Conservation (phyloP, 2,797 vertebrate species). For the Ctenochaetus hawaiiensis region DNA sequence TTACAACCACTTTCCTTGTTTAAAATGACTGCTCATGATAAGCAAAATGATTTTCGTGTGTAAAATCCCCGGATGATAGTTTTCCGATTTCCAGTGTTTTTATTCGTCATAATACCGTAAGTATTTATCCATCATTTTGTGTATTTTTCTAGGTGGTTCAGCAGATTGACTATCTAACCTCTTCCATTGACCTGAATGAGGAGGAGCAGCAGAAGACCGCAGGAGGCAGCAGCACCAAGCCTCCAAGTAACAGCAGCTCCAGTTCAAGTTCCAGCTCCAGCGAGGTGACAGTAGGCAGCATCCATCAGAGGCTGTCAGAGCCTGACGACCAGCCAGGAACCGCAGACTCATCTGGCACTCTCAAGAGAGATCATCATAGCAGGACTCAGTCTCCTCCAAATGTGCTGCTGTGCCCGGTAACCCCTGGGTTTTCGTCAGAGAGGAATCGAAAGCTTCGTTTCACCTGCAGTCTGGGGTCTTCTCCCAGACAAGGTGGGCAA, state of each 20-base stretch:
- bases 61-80: conserved; percentile 10
- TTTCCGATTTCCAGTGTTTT: neutral
- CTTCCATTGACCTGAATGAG: conserved; percentile 79
- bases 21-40: neutral
- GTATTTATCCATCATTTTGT: conserved; percentile 18
- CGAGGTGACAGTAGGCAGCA: conserved; percentile 51
- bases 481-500: conserved; percentile 35
- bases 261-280: conserved; percentile 69
- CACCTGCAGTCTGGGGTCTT: conserved; percentile 30
- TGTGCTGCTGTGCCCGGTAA: conserved; percentile 35
- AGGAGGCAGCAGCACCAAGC: conserved; percentile 39
- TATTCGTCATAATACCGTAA: neutral
- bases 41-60: neutral
- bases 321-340: conserved; percentile 32
- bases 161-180: conserved; percentile 86
- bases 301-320: conserved; percentile 38
- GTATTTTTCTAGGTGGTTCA: conserved; percentile 82
- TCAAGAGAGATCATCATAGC: conserved; percentile 38
- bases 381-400: conserved; percentile 51
- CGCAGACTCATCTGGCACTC: conserved; percentile 19
- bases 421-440: conserved; percentile 46
- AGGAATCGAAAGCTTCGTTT: conserved; percentile 36
- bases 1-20: conserved; percentile 12
- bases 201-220: conserved; percentile 60
- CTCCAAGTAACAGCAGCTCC: conserved; percentile 65